A percentile compares a stretch with the other conserved stretches of the same genome.
Evolutionary conservation across 2,888 invertebrate species (phyloP).

Genomic region (Baccha elongata): DNA sequence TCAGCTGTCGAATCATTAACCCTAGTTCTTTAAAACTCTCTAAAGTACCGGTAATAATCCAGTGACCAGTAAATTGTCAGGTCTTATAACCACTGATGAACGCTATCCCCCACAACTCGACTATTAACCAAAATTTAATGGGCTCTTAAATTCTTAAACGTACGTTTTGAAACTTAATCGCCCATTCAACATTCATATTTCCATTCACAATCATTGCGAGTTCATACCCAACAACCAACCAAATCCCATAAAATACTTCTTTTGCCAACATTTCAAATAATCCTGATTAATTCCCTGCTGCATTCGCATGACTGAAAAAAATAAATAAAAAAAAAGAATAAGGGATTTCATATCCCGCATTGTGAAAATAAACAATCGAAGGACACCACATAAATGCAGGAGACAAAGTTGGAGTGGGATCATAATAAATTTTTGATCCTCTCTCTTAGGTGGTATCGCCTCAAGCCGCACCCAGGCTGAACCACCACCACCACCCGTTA

Average conservation of each 20-base stretch:
- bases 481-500: neutral
- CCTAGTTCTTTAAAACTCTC: no score
- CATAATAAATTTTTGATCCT: slow-evolving; percentile 12
- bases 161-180: slow-evolving; percentile 2
- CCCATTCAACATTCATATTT: slow-evolving; percentile 7
- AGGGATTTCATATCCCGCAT: neutral
- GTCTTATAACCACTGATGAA: no score
- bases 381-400: slow-evolving; percentile 3
- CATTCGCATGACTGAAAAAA: slow-evolving; percentile 1
- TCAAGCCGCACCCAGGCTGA: no score
- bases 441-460: no score
- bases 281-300: slow-evolving; percentile 43
- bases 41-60: no score
- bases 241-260: slow-evolving; percentile 10
- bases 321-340: neutral
- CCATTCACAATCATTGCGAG: neutral
- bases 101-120: no score
- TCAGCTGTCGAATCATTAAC: no score
- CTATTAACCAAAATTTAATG: slow-evolving; percentile 1
- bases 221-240: neutral
- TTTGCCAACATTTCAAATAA: slow-evolving; percentile 20
- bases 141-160: neutral
- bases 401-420: slow-evolving; percentile 13
- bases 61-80: no score
- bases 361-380: slow-evolving; percentile 8